Evolutionary conservation across 2,888 invertebrate species (phyloP).

Genomic region (Neria commutata): DNA sequence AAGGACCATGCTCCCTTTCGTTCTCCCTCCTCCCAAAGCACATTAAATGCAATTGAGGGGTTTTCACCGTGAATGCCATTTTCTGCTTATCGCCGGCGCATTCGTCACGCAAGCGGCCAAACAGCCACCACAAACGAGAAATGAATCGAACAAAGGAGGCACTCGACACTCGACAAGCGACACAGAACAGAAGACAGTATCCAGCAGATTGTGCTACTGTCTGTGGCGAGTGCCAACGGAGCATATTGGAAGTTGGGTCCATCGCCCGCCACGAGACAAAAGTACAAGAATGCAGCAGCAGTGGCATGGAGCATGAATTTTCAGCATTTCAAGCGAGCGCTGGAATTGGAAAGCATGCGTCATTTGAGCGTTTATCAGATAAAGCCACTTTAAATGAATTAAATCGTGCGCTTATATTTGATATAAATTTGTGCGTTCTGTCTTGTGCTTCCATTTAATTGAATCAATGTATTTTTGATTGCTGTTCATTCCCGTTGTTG

Average conservation of each 20-base stretch:
- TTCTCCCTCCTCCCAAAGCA: too few relatives aligned
- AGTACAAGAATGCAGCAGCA: too few relatives aligned
- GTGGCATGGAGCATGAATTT: too few relatives aligned
- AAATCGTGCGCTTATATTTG: constrained; percentile 31
- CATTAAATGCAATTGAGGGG: too few relatives aligned
- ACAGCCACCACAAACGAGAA: background rate
- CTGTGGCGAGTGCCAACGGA: background rate
- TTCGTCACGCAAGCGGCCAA: constrained; percentile 28
- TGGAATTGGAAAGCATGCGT: constrained; percentile 28
- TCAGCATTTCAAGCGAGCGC: too few relatives aligned
- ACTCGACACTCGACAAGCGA: background rate
- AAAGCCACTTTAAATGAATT: constrained; percentile 43
- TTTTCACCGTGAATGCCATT: background rate
- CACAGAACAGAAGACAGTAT: background rate
- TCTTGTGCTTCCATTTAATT: too few relatives aligned
- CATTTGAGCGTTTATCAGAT: constrained; percentile 41
- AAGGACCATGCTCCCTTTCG: too few relatives aligned
- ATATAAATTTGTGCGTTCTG: constrained; percentile 4
- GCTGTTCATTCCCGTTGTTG: background rate
- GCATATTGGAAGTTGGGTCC: too few relatives aligned
- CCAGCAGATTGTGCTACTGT: background rate
- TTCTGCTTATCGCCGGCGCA: constrained; percentile 19
- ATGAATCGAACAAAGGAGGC: background rate
- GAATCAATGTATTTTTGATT: constrained; percentile 18
- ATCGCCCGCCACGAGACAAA: too few relatives aligned